Conservation (phyloP, 2,797 vertebrate genomes). For the Poecile montanus region DNA sequence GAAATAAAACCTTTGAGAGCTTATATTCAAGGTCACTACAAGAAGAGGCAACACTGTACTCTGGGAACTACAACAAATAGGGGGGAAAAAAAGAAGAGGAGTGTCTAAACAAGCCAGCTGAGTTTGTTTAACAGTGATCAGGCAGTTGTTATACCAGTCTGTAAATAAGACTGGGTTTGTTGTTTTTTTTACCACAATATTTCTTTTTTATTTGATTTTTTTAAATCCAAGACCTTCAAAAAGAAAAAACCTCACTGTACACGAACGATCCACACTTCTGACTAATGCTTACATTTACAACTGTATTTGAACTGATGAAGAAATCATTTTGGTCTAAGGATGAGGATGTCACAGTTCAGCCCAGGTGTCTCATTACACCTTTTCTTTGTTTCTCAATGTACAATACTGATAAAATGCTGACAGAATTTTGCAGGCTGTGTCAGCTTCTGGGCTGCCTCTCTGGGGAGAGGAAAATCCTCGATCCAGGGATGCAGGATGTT, state of each 20-base stretch:
- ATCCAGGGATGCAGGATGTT: neutral
- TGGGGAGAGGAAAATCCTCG: neutral
- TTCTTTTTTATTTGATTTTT: neutral
- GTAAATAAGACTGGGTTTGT: neutral
- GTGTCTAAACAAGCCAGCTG: neutral
- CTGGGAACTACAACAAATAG: neutral
- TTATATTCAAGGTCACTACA: conserved; percentile 20
- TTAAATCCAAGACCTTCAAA: neutral
- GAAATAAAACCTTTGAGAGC: conserved; percentile 38
- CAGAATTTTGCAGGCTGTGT: neutral
- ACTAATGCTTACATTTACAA: neutral
- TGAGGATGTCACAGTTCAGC: neutral
- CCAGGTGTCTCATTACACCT: neutral
- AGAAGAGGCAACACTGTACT: neutral
- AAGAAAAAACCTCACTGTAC: neutral
- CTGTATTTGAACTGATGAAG: neutral
- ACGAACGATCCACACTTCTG: neutral
- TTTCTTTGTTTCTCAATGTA: neutral
- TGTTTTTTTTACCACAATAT: neutral
- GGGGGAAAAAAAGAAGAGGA: neutral
- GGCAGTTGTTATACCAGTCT: neutral
- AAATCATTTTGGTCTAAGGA: neutral
- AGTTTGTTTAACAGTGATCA: conserved; percentile 1
- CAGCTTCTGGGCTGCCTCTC: neutral
- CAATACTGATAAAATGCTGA: neutral